Conservation (phyloP, 2,888 invertebrate genomes). For the Eucriotettix oculatus region DNA sequence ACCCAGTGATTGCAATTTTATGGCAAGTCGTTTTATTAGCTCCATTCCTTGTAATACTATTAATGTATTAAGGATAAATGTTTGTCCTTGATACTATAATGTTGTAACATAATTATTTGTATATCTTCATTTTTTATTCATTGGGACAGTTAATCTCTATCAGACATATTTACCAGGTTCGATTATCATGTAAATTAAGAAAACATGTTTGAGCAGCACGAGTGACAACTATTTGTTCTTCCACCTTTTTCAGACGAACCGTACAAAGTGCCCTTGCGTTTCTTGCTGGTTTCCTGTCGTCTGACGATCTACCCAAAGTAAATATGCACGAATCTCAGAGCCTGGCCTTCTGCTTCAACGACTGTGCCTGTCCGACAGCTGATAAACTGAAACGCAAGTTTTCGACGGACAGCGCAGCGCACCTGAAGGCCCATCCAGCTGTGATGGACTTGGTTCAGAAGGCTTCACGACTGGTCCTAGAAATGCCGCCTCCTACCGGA, state of each 20-base stretch:
- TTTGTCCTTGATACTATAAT: too few relatives aligned
- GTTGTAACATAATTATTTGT: too few relatives aligned
- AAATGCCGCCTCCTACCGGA: constrained; percentile 41
- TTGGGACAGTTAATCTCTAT: too few relatives aligned
- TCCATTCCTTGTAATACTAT: too few relatives aligned
- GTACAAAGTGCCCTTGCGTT: constrained; percentile 79
- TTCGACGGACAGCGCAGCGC: constrained; percentile 37
- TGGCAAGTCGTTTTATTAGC: too few relatives aligned
- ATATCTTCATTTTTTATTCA: too few relatives aligned
- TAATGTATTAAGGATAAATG: too few relatives aligned
- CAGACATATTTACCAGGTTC: too few relatives aligned
- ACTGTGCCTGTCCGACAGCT: constrained; percentile 63
- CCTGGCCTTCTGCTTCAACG: constrained; percentile 69
- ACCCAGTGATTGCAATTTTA: too few relatives aligned
- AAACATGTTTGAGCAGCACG: too few relatives aligned
- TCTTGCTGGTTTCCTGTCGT: constrained; percentile 51
- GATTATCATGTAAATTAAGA: too few relatives aligned
- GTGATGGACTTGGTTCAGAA: constrained; percentile 51
- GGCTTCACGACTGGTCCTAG: constrained; percentile 45
- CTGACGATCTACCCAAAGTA: constrained; percentile 35
- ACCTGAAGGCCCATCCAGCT: constrained; percentile 56
- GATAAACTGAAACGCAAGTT: constrained; percentile 35
- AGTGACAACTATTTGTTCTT: too few relatives aligned
- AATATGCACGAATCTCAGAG: constrained; percentile 60
- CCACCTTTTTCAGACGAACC: constrained; percentile 41